phyloP scores from a whole-genome alignment of 30 jellyfish, hydroid and myxozoan species.

The Sanderia malayensis region DNA sequence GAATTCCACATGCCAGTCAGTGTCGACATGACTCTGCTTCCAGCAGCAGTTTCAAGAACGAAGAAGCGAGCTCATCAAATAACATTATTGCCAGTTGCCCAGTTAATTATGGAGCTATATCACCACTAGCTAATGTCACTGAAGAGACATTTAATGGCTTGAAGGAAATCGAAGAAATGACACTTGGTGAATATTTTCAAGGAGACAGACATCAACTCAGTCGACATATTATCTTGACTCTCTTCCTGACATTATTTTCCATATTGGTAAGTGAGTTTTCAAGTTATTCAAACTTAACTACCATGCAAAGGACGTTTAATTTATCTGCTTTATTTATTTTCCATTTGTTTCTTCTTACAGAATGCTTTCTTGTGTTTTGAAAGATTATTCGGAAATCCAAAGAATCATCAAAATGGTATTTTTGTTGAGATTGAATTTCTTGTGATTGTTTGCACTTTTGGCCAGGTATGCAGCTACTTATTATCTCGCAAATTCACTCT shows the following conservation, averaged over 20 bases:
- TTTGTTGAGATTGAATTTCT: conserved; percentile 73
- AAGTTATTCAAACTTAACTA: too few relatives aligned
- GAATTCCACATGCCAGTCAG: too few relatives aligned
- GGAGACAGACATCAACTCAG: conserved; percentile 71
- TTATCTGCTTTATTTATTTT: too few relatives aligned
- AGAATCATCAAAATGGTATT: conserved; percentile 48
- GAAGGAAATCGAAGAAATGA: conserved; percentile 45
- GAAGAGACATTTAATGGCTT: conserved; percentile 22
- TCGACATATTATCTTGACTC: conserved; percentile 66
- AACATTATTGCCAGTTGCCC: neutral
- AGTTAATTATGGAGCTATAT: conserved; percentile 3
- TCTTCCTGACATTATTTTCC: conserved; percentile 43
- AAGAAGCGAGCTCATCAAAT: neutral
- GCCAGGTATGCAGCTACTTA: conserved; percentile 55
- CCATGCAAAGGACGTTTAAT: too few relatives aligned
- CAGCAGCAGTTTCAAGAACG: neutral
- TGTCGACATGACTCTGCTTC: neutral
- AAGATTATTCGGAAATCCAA: conserved; percentile 6
- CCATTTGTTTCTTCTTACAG: conserved; percentile 17
- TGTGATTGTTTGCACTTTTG: conserved; percentile 55
- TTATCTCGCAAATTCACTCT: neutral
- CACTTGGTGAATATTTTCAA: conserved; percentile 43
- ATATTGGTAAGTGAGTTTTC: conserved; percentile 67
- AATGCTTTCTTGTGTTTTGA: conserved; percentile 47
- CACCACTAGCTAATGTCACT: neutral